A percentile compares a stretch with the other conserved stretches of the same genome.
Conservation (phyloP, 1,140 invertebrate species). For the Galleria mellonella region DNA sequence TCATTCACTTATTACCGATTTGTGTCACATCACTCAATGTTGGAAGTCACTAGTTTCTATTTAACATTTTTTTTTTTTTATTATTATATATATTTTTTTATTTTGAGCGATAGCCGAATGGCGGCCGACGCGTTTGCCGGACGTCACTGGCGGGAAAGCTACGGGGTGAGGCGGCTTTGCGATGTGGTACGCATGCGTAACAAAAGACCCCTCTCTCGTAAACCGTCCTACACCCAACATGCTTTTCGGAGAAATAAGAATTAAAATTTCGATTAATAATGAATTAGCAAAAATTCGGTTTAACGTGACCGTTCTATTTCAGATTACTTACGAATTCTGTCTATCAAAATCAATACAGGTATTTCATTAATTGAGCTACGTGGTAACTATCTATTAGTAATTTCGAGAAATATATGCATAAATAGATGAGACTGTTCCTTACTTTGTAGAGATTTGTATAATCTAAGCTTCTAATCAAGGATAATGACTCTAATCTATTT, state of each 20-base stretch:
- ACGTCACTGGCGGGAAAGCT: slow-evolving; percentile 52
- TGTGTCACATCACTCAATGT: slow-evolving; percentile 6
- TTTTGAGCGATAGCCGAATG: slow-evolving; percentile 14
- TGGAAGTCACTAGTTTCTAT: slow-evolving; percentile 2
- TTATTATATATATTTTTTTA: too few species aligned
- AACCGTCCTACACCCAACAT: slow-evolving; percentile 5
- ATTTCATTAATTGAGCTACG: too few species aligned
- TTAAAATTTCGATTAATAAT: slow-evolving; percentile 20
- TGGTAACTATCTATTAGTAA: too few species aligned
- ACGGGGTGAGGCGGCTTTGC: slow-evolving; percentile 20
- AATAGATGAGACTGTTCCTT: too few species aligned
- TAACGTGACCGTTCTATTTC: too few species aligned
- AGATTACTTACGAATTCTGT: too few species aligned
- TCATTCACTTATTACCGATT: background rate
- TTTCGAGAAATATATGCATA: too few species aligned
- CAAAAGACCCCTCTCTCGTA: slow-evolving; percentile 1
- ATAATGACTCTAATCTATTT: too few species aligned
- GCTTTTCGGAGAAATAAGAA: slow-evolving; percentile 19
- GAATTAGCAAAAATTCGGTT: slow-evolving; percentile 2
- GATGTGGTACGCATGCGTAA: slow-evolving; percentile 42
- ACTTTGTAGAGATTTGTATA: too few species aligned
- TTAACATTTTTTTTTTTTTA: slow-evolving; percentile 12
- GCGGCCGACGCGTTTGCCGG: slow-evolving; percentile 18
- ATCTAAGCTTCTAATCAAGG: too few species aligned
- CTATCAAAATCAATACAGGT: too few species aligned